Conservation (phyloP, 2,888 invertebrate species). For the Horisme vitalbata region DNA sequence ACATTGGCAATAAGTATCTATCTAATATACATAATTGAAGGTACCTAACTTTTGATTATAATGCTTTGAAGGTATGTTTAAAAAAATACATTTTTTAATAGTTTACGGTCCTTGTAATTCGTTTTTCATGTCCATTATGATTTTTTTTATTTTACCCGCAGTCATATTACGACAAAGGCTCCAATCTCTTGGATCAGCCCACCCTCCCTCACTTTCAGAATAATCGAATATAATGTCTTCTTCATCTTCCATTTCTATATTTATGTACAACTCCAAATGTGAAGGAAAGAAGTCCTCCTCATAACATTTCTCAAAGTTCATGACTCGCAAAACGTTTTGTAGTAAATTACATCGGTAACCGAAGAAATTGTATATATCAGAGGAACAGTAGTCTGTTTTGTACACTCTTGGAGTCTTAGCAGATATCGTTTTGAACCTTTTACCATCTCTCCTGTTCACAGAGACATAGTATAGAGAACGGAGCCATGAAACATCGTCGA, state of each 20-base stretch:
- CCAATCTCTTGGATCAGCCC: conserved; percentile 55
- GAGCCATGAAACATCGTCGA: conserved; percentile 59
- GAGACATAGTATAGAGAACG: conserved; percentile 53
- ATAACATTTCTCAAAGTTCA: conserved; percentile 36
- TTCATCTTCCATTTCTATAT: conserved; percentile 48
- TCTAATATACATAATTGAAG: too few relatives aligned
- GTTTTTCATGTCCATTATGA: conserved; percentile 45
- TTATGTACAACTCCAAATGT: conserved; percentile 45
- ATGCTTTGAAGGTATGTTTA: too few relatives aligned
- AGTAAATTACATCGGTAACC: conserved; percentile 4
- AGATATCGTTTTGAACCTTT: conserved; percentile 50
- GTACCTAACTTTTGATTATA: too few relatives aligned
- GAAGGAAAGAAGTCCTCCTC: conserved; percentile 42
- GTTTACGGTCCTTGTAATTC: conserved; percentile 38
- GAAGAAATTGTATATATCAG: neutral
- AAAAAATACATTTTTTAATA: too few relatives aligned
- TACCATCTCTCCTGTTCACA: conserved; percentile 45
- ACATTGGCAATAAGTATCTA: too few relatives aligned
- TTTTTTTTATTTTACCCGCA: conserved; percentile 46
- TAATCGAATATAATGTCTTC: conserved; percentile 47
- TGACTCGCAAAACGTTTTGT: conserved; percentile 8
- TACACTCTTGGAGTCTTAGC: conserved; percentile 48
- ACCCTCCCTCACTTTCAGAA: conserved; percentile 49
- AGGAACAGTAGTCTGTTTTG: conserved; percentile 28
- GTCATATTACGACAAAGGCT: conserved; percentile 53